phyloP scores from a whole-genome alignment of 2,113 vertebrate species.

The Plestiodon gilberti region DNA sequence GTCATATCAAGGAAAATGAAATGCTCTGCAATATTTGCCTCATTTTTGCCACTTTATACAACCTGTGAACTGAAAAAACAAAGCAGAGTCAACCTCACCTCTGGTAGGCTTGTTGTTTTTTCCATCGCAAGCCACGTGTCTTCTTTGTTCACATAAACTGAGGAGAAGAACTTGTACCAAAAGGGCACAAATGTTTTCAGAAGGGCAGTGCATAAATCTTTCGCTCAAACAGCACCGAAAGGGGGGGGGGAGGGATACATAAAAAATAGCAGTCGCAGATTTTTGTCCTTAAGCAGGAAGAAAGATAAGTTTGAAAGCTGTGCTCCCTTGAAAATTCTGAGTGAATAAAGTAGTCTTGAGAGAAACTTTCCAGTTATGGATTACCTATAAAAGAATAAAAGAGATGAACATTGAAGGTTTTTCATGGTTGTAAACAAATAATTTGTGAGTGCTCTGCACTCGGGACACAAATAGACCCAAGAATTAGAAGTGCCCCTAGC shows the following conservation, averaged over 20 bases:
- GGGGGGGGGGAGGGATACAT: background rate
- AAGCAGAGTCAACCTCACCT: background rate
- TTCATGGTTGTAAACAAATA: slow-evolving; percentile 83
- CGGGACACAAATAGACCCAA: slow-evolving; percentile 75
- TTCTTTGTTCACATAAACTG: slow-evolving; percentile 47
- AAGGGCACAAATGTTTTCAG: slow-evolving; percentile 36
- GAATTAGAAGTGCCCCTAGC: slow-evolving; percentile 84
- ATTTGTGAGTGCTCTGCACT: slow-evolving; percentile 76
- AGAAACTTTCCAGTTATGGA: slow-evolving; percentile 79
- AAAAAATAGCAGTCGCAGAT: background rate
- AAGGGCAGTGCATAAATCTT: slow-evolving; percentile 40
- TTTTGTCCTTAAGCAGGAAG: slow-evolving; percentile 5
- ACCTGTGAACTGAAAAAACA: background rate
- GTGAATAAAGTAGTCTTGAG: slow-evolving; percentile 68
- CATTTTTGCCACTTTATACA: background rate
- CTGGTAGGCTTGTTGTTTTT: background rate
- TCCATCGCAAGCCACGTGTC: background rate
- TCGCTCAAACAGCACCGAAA: slow-evolving; percentile 2
- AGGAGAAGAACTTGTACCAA: background rate
- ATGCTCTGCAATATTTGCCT: background rate
- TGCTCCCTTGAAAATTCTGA: slow-evolving; percentile 69
- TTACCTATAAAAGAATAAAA: slow-evolving; percentile 84
- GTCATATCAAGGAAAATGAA: background rate
- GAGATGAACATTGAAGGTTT: slow-evolving; percentile 77
- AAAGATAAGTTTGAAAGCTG: slow-evolving; percentile 61